These are phyloP conservation scores for Iphiclides podalirius DNA, from an alignment of 2,888 invertebrate species.

Conservation along the genomic window DNA sequence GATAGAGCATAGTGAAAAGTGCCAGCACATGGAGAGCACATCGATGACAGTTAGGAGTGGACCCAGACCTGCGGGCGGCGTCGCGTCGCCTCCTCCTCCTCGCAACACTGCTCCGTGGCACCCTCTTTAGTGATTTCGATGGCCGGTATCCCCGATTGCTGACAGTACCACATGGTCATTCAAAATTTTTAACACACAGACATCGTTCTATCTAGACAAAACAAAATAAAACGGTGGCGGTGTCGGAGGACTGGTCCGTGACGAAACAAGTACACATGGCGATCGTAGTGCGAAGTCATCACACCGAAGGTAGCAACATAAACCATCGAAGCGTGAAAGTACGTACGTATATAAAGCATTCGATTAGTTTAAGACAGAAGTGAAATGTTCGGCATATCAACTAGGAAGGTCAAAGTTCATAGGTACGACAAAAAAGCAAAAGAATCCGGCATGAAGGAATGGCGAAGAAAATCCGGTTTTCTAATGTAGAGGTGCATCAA, in stretches of 20 bases:
- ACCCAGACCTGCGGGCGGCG: constrained; percentile 77
- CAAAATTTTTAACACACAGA: constrained; percentile 56
- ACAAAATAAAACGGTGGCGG: constrained; percentile 54
- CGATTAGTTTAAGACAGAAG: constrained; percentile 1
- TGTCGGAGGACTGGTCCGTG: constrained; percentile 52
- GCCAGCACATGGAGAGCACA: constrained; percentile 76
- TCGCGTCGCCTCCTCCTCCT: constrained; percentile 71
- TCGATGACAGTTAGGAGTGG: constrained; percentile 74
- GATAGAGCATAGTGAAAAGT: constrained; percentile 74
- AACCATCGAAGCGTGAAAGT: constrained; percentile 21
- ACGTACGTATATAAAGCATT: constrained; percentile 14
- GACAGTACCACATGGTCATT: constrained; percentile 71
- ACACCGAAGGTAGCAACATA: constrained; percentile 23
- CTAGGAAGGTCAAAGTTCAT: too few species aligned
- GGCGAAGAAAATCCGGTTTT: constrained; percentile 40
- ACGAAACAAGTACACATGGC: constrained; percentile 40
- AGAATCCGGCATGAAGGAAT: constrained; percentile 55
- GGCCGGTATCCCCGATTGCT: constrained; percentile 81
- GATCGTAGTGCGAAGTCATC: constrained; percentile 27
- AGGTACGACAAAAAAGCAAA: too few species aligned
- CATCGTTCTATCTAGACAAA: constrained; percentile 49
- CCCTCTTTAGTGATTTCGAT: constrained; percentile 91
- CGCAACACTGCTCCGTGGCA: constrained; percentile 85
- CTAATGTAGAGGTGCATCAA: background rate
- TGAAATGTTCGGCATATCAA: constrained; percentile 9